Evolutionary conservation across 2,797 vertebrate species (phyloP).

Genomic region (Chelidonichthys spinosus): DNA sequence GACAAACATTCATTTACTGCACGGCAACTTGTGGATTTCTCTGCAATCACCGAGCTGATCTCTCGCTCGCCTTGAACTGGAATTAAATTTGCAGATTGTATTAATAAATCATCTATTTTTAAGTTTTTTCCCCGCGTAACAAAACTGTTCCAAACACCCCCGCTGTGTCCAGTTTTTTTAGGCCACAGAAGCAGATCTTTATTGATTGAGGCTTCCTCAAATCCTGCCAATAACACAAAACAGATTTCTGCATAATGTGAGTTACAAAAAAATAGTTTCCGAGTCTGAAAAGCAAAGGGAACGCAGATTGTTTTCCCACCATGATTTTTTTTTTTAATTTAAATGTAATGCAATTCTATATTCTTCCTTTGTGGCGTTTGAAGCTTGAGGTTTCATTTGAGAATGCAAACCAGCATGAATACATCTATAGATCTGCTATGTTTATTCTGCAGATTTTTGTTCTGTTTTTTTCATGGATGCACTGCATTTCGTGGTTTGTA

Average conservation of each 20-base stretch:
- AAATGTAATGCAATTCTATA: conserved; percentile 14
- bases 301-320: conserved; percentile 19
- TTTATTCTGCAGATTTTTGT: conserved; percentile 10
- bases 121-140: background rate
- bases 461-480: conserved; percentile 11
- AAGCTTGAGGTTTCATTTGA: conserved; percentile 24
- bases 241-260: conserved; percentile 22
- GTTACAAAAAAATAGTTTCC: conserved; percentile 7
- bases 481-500: conserved; percentile 7
- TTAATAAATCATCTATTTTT: conserved; percentile 15
- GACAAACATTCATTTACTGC: conserved; percentile 48
- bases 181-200: conserved; percentile 4
- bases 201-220: background rate
- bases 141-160: conserved; percentile 1
- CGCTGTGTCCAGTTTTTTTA: background rate
- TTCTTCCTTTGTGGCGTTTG: conserved; percentile 16
- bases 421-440: background rate
- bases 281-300: background rate
- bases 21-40: conserved; percentile 52
- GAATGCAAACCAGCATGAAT: conserved; percentile 10
- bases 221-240: conserved; percentile 16
- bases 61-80: conserved; percentile 29
- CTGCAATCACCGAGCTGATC: conserved; percentile 29
- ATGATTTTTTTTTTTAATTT: conserved; percentile 22
- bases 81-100: conserved; percentile 35